Base-by-base conservation (phyloP, 2,888 invertebrate genomes). In the Lapara coniferarum region DNA sequence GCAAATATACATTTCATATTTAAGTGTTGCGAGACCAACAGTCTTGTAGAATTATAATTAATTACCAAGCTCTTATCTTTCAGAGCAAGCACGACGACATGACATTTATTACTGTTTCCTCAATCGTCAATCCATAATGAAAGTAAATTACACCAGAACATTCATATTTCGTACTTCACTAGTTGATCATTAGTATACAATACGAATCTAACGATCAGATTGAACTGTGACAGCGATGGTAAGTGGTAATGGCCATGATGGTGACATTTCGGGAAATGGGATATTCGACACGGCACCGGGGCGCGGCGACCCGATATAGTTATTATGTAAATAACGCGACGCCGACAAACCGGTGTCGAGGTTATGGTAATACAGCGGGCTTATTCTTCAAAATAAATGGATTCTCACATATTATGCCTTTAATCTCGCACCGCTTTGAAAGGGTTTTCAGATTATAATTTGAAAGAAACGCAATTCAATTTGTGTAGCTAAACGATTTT, bases 191-290 rank as follows among this genome's bases (percentile, higher is more conserved):
- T 63, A 19, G 13, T 49, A 59, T 63, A 63, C 49, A 63, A 63
- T 19, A 63, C 19, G 13, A 46, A 46, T 63, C 46, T 5, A 19
- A 49, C 16, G 19, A 49, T 59, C 53, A 63, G 14, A 69, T 53
- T 69, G 59, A 69, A 53, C 52, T 52, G 59, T 69, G 68, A 69
- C 68, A 63, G 67, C 46, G 56, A 44, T 56, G 8, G 55, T 6
- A 19, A 59, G 53, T 69, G 68, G 19, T 69, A 69, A 63, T 63
- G 63, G 53, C 68, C 53, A n/a, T 16, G 52, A 4, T 19, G 44
- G 53, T 63, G 63, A 69, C 19, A 63, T 69, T 69, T 63, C 63
- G 63, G 53, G 59, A 63, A 63, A 63, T 63, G 53, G 59, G 30
- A 63, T 63, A 69, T 63, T 63, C 49, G 49, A 46, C 49, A 12